Evolutionary conservation across 2,797 vertebrate genomes (phyloP).

Genomic region (Myripristis jacobus): DNA sequence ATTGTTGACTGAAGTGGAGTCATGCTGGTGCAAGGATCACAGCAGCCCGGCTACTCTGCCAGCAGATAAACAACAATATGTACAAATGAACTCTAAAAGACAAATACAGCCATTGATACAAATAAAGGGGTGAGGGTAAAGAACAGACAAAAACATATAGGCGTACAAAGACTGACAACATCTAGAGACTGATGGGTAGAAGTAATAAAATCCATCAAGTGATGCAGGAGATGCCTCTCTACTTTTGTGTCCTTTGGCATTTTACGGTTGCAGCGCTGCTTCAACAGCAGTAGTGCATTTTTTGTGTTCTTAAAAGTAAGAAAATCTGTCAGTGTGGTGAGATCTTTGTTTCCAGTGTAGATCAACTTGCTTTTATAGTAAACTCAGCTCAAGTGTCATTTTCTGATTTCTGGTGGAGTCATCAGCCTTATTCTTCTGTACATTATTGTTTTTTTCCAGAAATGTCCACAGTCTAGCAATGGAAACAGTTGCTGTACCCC

Average conservation of each 20-base stretch:
- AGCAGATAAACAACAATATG: slow-evolving; percentile 53
- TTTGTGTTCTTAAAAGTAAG: too few relatives aligned
- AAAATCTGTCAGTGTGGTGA: too few relatives aligned
- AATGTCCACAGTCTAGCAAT: too few relatives aligned
- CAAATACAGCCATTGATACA: slow-evolving; percentile 24
- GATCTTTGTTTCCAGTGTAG: too few relatives aligned
- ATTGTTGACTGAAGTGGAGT: slow-evolving; percentile 67
- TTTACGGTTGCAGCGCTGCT: not conserved
- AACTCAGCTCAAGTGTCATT: too few relatives aligned
- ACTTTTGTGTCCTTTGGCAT: not conserved
- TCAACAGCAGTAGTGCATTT: too few relatives aligned
- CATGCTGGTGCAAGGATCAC: slow-evolving; percentile 61
- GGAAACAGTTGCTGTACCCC: too few relatives aligned
- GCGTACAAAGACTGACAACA: slow-evolving; percentile 4
- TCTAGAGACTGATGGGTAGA: not conserved
- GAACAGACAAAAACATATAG: slow-evolving; percentile 23
- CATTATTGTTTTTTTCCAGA: too few relatives aligned
- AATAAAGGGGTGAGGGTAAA: slow-evolving; percentile 39
- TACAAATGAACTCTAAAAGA: slow-evolving; percentile 42
- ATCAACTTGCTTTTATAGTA: too few relatives aligned
- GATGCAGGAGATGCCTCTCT: not conserved
- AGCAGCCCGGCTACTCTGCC: slow-evolving; percentile 42
- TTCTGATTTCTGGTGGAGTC: too few relatives aligned
- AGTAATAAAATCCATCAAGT: not conserved
- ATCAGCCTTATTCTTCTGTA: too few relatives aligned